Conservation (phyloP, 1,140 invertebrate genomes). For the Delia radicum region DNA sequence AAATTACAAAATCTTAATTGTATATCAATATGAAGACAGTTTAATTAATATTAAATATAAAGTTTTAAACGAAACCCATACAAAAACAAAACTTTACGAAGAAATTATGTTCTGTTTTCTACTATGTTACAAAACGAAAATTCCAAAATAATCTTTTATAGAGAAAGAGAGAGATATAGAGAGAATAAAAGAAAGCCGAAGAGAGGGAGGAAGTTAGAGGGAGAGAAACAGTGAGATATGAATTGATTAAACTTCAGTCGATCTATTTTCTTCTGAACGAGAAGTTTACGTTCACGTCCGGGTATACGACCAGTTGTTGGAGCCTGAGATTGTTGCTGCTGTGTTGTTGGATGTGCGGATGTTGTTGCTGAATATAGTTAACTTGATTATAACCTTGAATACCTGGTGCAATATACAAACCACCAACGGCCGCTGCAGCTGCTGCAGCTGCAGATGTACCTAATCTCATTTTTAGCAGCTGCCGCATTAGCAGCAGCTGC, state of each 20-base stretch:
- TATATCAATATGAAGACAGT: too few relatives aligned
- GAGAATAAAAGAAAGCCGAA: too few relatives aligned
- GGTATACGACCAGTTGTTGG: slow-evolving; percentile 47
- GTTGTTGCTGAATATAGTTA: slow-evolving; percentile 48
- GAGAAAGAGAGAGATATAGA: too few relatives aligned
- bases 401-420: slow-evolving; percentile 40
- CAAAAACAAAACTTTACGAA: too few relatives aligned
- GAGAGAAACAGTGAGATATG: too few relatives aligned
- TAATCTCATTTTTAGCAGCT: slow-evolving; percentile 49
- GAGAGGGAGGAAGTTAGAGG: too few relatives aligned
- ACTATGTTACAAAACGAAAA: too few relatives aligned
- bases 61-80: too few relatives aligned
- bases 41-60: too few relatives aligned
- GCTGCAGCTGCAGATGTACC: slow-evolving; percentile 26
- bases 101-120: too few relatives aligned
- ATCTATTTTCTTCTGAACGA: slow-evolving; percentile 51
- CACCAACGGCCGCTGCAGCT: slow-evolving; percentile 26
- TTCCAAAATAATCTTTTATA: too few relatives aligned
- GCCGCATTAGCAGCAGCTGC: slow-evolving; percentile 52
- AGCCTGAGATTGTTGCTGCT: slow-evolving; percentile 37
- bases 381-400: slow-evolving; percentile 47
- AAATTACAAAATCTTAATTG: too few relatives aligned
- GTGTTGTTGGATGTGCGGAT: slow-evolving; percentile 34
- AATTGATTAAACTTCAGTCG: slow-evolving; percentile 49
- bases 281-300: slow-evolving; percentile 47